Base-by-base conservation (phyloP, 2,113 vertebrate genomes). In the Pseudopipra pipra region DNA sequence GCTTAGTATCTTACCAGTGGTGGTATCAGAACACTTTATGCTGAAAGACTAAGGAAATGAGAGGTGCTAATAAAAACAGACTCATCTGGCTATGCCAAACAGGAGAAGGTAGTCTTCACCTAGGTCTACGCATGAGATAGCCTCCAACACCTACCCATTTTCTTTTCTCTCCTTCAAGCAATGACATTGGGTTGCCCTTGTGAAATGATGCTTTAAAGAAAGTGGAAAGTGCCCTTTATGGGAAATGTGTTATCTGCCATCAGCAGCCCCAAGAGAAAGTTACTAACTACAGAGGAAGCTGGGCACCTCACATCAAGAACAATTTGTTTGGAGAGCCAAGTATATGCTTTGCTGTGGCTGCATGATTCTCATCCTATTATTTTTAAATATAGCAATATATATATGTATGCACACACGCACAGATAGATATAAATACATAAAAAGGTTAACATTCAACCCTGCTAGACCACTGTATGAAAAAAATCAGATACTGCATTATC, bases 241-340 rank as follows among this genome's bases (percentile, higher is more conserved):
- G 51, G 83, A 94, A 91, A 63, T 2, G 8, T 44, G 41, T 55
- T 73, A 46, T 24, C 59, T 93, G 46, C 46, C 58, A 78, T 37
- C 72, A 77, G 54, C 41, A 87, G 35, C 30, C 59, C 66, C 41
- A 67, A 70, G 23, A 76, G 19, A 66, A 87, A 70, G 31, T 35
- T 73, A 41, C 12, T 31, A 63, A 25, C 37, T 51, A 28, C 28
- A 86, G 30, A 52, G 25, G 19, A 71, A 8, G 35, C 24, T 81
- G 56, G 43, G 43, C 67, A 74, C 46, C 8, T 41, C 39, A 56
- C 1, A 0, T 77, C 28, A 63, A 62, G 15, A 88, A 71, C 10
- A 47, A 46, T 51, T 91, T 82, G 82, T 77, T 72, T 82, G 73
- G 82, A 93, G 63, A 95, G 95, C 72, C 84, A 94, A 89, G 55